These are phyloP conservation scores for Orius laevigatus DNA, from an alignment of 1,140 invertebrate genomes.

Conservation along the genomic window DNA sequence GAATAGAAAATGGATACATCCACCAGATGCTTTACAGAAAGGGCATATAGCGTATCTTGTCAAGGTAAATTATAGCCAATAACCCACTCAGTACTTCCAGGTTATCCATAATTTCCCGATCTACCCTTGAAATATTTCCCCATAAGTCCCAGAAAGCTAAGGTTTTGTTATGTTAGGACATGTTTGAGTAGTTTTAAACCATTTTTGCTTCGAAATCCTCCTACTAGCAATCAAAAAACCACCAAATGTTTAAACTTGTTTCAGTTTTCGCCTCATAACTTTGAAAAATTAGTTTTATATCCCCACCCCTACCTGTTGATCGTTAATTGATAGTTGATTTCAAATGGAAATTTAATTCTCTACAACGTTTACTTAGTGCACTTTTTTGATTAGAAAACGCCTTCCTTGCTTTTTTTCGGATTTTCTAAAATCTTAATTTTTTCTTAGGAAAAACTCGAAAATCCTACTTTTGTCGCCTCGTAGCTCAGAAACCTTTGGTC, in stretches of 20 bases:
- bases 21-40: slow-evolving; percentile 78
- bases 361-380: too few species aligned
- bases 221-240: neutral
- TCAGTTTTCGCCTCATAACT: too few species aligned
- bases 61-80: slow-evolving; percentile 47
- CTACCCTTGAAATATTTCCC: neutral
- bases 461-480: too few species aligned
- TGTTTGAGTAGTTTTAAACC: neutral
- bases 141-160: neutral
- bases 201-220: neutral
- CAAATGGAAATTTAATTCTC: neutral
- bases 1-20: slow-evolving; percentile 78
- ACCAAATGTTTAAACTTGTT: neutral
- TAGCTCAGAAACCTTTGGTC: too few species aligned
- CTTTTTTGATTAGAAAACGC: too few species aligned
- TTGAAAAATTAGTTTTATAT: too few species aligned
- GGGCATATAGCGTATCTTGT: slow-evolving; percentile 93
- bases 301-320: too few species aligned
- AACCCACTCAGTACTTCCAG: neutral
- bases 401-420: too few species aligned
- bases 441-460: too few species aligned
- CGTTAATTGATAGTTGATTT: neutral
- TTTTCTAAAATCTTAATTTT: too few species aligned
- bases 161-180: neutral
- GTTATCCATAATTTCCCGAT: too few species aligned